phyloP scores from a whole-genome alignment of 2,113 vertebrate genomes.

The Sinocyclocheilus anophthalmus region DNA sequence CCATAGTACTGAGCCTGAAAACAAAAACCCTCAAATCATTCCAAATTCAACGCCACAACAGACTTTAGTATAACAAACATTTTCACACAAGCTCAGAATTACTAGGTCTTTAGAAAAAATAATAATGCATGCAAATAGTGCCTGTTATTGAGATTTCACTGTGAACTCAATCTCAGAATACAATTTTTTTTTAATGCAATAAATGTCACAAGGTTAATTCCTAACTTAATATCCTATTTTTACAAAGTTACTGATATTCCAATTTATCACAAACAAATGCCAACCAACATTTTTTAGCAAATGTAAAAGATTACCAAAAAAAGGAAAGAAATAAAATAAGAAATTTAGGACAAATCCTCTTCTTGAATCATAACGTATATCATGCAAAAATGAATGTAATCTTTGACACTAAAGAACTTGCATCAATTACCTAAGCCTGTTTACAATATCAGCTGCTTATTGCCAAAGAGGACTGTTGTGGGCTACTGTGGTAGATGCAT shows the following conservation, averaged over 20 bases:
- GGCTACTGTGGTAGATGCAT: background rate
- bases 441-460: background rate
- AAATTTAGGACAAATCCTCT: no score
- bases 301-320: no score
- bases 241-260: no score
- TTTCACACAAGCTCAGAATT: background rate
- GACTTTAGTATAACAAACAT: background rate
- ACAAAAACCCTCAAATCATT: background rate
- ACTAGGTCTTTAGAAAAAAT: background rate
- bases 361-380: background rate
- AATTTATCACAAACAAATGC: no score
- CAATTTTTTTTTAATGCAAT: no score
- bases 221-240: no score
- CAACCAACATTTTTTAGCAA: no score
- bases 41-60: background rate
- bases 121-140: no score
- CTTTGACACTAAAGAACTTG: background rate
- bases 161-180: no score
- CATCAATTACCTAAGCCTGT: background rate
- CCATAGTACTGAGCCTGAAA: conserved; percentile 93
- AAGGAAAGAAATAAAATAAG: no score
- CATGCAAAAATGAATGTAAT: background rate
- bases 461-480: conserved; percentile 20
- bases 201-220: no score
- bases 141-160: no score